phyloP scores from a whole-genome alignment of 2,797 vertebrate species.

The Betta splendens region DNA sequence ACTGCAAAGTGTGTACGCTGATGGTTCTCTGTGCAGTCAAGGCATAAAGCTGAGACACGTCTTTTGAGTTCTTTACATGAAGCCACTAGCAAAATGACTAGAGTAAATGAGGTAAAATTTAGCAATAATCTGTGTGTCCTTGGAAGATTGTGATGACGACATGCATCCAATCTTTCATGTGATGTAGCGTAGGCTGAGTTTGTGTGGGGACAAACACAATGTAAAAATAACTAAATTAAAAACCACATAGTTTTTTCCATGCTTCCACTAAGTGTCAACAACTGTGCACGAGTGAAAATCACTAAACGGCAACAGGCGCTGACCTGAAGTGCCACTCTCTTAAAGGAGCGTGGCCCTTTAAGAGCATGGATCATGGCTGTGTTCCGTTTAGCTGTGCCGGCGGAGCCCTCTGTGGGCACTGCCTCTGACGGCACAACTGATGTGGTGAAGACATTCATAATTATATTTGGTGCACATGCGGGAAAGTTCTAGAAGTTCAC shows the following conservation, averaged over 20 bases:
- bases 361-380: neutral
- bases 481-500: too few species aligned
- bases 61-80: neutral
- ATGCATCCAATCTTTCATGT: neutral
- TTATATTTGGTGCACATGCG: slow-evolving; percentile 17
- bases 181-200: neutral
- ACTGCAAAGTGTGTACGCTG: too few species aligned
- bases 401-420: slow-evolving; percentile 11
- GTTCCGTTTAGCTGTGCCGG: slow-evolving; percentile 13
- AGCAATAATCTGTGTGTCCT: neutral
- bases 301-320: neutral
- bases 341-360: neutral
- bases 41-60: neutral
- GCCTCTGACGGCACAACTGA: slow-evolving; percentile 18
- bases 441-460: slow-evolving; percentile 1
- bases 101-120: neutral
- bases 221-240: neutral
- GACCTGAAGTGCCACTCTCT: neutral
- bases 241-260: neutral
- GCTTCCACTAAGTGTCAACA: neutral
- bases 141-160: neutral
- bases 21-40: too few species aligned
- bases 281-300: neutral
- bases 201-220: neutral
- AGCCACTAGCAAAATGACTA: neutral